phyloP scores from a whole-genome alignment of 2,113 vertebrate genomes.

The Emydocephalus ijimae region DNA sequence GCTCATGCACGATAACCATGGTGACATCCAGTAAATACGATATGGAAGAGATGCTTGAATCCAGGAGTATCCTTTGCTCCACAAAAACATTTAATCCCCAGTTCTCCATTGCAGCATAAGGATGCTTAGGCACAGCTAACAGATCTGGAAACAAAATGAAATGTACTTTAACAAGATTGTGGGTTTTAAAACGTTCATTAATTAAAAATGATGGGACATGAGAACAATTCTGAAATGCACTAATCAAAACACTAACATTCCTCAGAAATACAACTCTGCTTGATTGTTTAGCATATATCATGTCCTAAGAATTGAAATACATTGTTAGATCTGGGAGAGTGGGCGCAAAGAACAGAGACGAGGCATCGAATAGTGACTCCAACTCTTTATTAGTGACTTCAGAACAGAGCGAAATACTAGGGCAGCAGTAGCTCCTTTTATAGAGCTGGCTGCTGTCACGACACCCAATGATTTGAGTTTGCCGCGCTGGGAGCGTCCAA shows the following conservation, averaged over 20 bases:
- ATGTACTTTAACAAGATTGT: constrained; percentile 52
- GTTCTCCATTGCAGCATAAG: constrained; percentile 90
- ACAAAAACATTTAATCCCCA: constrained; percentile 90
- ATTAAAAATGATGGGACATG: constrained; percentile 33
- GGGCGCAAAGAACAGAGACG: too few relatives aligned
- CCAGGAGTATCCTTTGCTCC: constrained; percentile 87
- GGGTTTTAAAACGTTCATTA: constrained; percentile 23
- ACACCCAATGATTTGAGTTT: too few relatives aligned
- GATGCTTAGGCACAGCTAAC: constrained; percentile 88
- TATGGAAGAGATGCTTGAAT: constrained; percentile 86
- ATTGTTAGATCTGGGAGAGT: too few relatives aligned
- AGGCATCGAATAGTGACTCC: too few relatives aligned
- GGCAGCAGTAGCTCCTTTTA: too few relatives aligned
- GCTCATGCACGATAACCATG: constrained; percentile 86
- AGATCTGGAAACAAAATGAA: constrained; percentile 80
- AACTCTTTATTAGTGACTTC: too few relatives aligned
- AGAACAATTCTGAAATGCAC: constrained; percentile 1
- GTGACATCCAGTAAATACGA: constrained; percentile 88
- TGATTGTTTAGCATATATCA: neutral
- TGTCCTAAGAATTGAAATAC: neutral
- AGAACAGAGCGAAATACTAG: too few relatives aligned
- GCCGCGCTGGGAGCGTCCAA: too few relatives aligned
- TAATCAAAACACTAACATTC: neutral
- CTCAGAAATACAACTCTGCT: constrained; percentile 9
- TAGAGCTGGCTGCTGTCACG: too few relatives aligned